Conservation (phyloP, 2,797 vertebrate genomes). For the Danio aesculapii region DNA sequence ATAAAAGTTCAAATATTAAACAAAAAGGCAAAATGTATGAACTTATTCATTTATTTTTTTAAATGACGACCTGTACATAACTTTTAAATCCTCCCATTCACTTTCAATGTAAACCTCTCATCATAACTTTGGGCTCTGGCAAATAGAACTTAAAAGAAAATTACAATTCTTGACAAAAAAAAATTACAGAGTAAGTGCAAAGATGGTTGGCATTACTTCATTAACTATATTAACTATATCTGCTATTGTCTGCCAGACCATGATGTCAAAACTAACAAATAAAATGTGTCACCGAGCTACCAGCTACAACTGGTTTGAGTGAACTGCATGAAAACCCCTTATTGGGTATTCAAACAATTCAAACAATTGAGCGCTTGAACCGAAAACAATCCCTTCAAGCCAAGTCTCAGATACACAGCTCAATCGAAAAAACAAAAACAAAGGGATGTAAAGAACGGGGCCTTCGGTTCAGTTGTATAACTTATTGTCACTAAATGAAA, state of each 20-base stretch:
- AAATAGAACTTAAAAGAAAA: not conserved
- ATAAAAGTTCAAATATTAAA: no score
- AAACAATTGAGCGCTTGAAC: slow-evolving; percentile 12
- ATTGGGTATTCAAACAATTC: slow-evolving; percentile 7
- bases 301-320: slow-evolving; percentile 22
- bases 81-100: not conserved
- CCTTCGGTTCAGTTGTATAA: not conserved
- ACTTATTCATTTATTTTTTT: no score
- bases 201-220: not conserved
- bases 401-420: not conserved
- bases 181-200: not conserved
- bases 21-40: no score
- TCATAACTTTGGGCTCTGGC: not conserved
- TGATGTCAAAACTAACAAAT: not conserved
- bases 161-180: no score
- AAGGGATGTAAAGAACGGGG: not conserved
- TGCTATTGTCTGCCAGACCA: not conserved
- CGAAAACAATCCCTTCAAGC: not conserved
- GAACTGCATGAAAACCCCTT: not conserved
- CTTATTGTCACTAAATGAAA: not conserved
- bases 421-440: not conserved
- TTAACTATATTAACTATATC: not conserved
- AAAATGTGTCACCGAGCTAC: not conserved
- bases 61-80: no score
- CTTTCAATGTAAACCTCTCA: not conserved